Evolutionary conservation across 2,113 vertebrate species (phyloP).

Genomic region (Onychostoma macrolepis): DNA sequence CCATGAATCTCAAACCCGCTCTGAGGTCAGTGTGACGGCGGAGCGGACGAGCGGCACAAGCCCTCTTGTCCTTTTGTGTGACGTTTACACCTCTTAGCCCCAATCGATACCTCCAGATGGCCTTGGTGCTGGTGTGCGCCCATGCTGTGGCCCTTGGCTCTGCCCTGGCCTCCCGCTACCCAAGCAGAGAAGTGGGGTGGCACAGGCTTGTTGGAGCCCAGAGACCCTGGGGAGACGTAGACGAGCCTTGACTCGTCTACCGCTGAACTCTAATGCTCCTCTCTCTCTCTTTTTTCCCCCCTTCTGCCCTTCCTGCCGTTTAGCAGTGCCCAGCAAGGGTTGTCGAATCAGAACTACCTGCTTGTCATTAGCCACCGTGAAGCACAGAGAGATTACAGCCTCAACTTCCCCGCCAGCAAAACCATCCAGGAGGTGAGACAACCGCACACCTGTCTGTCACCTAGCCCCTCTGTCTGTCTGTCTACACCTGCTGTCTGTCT

Average conservation of each 20-base stretch:
- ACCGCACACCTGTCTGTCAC: conserved; percentile 37
- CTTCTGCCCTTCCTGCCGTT: conserved; percentile 35
- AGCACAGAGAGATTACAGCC: conserved; percentile 98
- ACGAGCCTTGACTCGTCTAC: conserved; percentile 89
- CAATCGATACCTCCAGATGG: conserved; percentile 47
- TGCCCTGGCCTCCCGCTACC: conserved; percentile 74
- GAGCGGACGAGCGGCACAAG: background rate
- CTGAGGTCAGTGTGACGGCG: conserved; percentile 15
- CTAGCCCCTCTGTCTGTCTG: conserved; percentile 29
- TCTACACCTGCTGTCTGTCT: conserved; percentile 17
- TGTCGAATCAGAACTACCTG: conserved; percentile 98
- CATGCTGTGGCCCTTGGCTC: conserved; percentile 56
- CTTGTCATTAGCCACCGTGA: conserved; percentile 96
- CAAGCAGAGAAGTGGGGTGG: conserved; percentile 52
- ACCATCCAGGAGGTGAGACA: conserved; percentile 97
- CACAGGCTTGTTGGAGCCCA: conserved; percentile 61
- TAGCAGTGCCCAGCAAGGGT: conserved; percentile 90
- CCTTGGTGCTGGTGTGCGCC: conserved; percentile 28
- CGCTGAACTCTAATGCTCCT: conserved; percentile 76
- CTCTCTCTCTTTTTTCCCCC: conserved; percentile 9
- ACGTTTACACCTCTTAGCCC: conserved; percentile 38
- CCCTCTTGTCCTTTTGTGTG: conserved; percentile 32
- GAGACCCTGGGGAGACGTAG: conserved; percentile 66
- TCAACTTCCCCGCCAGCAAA: conserved; percentile 98
- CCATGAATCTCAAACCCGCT: conserved; percentile 40